phyloP scores from a whole-genome alignment of 2,797 vertebrate species.

The Rhinoraja longicauda region DNA sequence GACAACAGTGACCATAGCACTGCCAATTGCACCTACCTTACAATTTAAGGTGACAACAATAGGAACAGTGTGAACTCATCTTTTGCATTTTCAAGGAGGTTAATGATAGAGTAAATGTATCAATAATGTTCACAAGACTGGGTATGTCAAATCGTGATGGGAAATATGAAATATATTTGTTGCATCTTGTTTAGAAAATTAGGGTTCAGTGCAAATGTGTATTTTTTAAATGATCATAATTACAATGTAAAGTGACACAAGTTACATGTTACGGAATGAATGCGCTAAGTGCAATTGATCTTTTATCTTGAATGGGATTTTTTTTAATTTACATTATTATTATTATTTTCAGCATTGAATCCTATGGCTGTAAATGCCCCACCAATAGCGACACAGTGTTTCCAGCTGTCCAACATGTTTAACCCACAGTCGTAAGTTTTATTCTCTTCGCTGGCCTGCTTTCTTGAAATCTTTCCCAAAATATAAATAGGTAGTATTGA shows the following conservation, averaged over 20 bases:
- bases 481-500: neutral
- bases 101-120: neutral
- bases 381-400: constrained; percentile 89
- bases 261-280: neutral
- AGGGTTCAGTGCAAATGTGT: neutral
- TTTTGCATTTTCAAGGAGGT: neutral
- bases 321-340: constrained; percentile 41
- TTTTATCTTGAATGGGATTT: neutral
- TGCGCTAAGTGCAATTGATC: neutral
- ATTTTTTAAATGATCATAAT: neutral
- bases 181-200: neutral
- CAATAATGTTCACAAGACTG: neutral
- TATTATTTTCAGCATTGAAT: constrained; percentile 61
- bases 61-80: neutral
- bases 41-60: neutral
- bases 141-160: neutral
- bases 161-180: neutral
- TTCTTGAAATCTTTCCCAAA: neutral
- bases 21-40: neutral
- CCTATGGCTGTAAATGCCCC: constrained; percentile 69
- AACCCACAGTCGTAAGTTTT: constrained; percentile 85
- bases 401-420: constrained; percentile 97
- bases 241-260: neutral
- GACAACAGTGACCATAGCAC: neutral
- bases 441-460: neutral